Percentiles rank a stretch among this genome's conserved stretches.
phyloP scores from a whole-genome alignment of 2,888 invertebrate species.

The Augochlorella aurata region DNA sequence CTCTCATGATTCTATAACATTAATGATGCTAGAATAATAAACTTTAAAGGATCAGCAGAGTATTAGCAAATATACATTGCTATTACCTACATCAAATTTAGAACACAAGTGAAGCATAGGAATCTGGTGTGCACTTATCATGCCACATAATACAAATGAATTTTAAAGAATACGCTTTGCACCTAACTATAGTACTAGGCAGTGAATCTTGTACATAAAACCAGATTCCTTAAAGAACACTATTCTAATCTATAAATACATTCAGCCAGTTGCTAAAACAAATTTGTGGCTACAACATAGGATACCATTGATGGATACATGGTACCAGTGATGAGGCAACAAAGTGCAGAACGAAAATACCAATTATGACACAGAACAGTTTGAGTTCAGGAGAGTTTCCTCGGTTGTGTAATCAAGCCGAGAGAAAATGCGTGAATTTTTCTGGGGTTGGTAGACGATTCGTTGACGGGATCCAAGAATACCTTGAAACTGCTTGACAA shows the following conservation, averaged over 20 bases:
- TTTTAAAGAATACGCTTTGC: neutral
- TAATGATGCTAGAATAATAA: neutral
- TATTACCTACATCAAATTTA: neutral
- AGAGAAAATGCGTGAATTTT: neutral
- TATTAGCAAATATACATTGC: neutral
- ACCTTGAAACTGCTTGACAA: conserved; percentile 53
- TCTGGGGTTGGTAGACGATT: neutral
- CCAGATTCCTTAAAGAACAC: neutral
- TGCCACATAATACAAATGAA: neutral
- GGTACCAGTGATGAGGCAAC: neutral
- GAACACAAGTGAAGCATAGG: neutral
- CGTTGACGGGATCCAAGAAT: conserved; percentile 11
- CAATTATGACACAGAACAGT: neutral
- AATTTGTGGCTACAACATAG: neutral
- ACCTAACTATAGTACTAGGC: neutral
- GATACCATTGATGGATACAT: neutral
- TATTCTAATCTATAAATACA: conserved; percentile 3
- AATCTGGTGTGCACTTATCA: neutral
- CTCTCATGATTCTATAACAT: neutral
- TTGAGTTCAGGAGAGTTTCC: neutral
- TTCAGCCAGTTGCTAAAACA: neutral
- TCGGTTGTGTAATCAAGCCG: neutral
- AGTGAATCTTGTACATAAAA: neutral
- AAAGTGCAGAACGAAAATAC: conserved; percentile 24
- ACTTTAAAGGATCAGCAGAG: too few relatives aligned